Conservation (phyloP, 35 echinoderm and acorn worm species). For the Apostichopus japonicus region DNA sequence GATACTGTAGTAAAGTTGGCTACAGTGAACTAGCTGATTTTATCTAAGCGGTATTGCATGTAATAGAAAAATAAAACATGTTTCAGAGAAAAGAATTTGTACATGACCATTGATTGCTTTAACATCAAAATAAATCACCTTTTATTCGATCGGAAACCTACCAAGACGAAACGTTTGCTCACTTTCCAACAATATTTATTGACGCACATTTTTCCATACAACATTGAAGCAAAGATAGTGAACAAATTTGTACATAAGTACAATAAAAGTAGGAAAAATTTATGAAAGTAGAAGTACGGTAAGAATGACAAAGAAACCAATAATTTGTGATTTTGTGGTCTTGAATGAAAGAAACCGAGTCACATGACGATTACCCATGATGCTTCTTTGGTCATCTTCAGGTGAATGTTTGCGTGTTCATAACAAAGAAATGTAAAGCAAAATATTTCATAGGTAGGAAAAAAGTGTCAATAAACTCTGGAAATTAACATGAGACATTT, state of each 20-base stretch:
- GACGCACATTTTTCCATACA: not conserved
- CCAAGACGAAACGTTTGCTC: too few species aligned
- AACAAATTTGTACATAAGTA: not conserved
- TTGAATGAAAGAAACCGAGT: not conserved
- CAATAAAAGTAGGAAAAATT: not conserved
- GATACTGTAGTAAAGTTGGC: too few species aligned
- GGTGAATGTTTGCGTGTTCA: constrained; percentile 9
- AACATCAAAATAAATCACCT: too few species aligned
- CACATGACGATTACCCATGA: constrained; percentile 16
- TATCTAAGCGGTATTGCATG: too few species aligned
- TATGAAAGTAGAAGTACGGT: not conserved
- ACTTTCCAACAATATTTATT: too few species aligned
- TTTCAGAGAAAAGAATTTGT: too few species aligned
- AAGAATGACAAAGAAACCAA: not conserved
- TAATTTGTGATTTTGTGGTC: not conserved
- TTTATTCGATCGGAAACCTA: too few species aligned
- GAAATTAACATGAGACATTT: too few species aligned
- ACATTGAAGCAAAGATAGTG: not conserved
- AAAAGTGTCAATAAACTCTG: not conserved
- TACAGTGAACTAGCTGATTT: too few species aligned
- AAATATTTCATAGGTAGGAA: not conserved
- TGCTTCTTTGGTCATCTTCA: constrained; percentile 35
- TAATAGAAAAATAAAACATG: too few species aligned
- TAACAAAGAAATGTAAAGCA: not conserved
- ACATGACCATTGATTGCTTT: too few species aligned